Conservation (phyloP, 2,797 vertebrate genomes). For the Chiloscyllium punctatum region DNA sequence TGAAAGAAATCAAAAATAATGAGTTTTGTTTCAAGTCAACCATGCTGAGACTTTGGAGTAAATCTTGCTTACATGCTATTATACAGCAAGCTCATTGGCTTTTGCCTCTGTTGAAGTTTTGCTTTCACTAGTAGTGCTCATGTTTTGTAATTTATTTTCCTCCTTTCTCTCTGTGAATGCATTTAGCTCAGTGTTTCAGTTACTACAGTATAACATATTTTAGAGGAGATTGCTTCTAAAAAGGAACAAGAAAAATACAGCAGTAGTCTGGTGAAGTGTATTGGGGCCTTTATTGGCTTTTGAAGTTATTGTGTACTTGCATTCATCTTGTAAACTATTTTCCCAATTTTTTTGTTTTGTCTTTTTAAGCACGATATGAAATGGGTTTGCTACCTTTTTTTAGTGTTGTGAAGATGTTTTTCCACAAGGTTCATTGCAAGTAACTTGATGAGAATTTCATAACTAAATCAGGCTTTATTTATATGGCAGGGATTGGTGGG, state of each 20-base stretch:
- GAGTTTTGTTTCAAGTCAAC: neutral
- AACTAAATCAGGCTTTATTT: neutral
- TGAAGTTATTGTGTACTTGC: neutral
- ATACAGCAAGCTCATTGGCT: neutral
- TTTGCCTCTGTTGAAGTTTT: neutral
- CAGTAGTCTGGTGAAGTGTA: too few relatives aligned
- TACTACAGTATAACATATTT: neutral
- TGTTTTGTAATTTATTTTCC: neutral
- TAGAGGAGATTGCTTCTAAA: neutral
- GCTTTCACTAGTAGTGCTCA: neutral
- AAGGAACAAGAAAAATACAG: neutral
- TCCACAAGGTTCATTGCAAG: neutral
- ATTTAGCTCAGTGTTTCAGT: neutral
- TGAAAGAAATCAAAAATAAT: neutral
- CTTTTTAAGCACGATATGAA: neutral
- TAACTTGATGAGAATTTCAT: neutral
- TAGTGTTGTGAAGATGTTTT: neutral
- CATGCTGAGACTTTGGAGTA: too few relatives aligned
- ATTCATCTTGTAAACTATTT: neutral
- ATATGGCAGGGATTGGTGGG: neutral
- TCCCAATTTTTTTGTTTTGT: neutral
- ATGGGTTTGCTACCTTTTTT: neutral
- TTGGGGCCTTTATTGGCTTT: neutral
- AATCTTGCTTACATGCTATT: neutral
- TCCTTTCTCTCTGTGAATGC: neutral